A percentile compares a stretch with the other conserved stretches of the same genome.
These are phyloP conservation scores for Origma solitaria DNA, from an alignment of 2,113 vertebrate species.

Conservation along the genomic window DNA sequence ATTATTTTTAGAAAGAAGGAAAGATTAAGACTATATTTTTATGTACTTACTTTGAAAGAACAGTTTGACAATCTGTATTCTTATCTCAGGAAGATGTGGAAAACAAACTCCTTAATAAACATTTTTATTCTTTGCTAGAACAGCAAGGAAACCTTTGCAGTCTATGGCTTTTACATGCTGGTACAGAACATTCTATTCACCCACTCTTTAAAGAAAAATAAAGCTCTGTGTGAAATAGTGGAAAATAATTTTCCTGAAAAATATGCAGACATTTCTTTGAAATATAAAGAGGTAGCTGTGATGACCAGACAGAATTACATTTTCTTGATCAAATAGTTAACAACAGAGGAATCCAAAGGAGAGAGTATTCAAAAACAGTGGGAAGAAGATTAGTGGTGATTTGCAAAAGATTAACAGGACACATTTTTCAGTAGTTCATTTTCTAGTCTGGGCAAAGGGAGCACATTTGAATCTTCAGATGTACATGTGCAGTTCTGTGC, in stretches of 20 bases:
- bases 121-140: neutral
- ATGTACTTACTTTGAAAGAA: neutral
- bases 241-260: slow-evolving; percentile 10
- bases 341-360: neutral
- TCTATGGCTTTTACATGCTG: neutral
- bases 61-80: neutral
- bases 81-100: neutral
- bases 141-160: neutral
- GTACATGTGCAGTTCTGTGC: neutral
- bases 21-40: neutral
- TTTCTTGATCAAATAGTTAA: neutral
- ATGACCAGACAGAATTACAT: neutral
- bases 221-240: neutral
- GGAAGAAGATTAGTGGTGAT: neutral
- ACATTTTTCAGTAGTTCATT: neutral
- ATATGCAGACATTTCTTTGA: neutral
- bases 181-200: slow-evolving; percentile 8
- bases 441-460: neutral
- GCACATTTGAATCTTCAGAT: neutral
- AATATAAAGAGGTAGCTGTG: neutral
- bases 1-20: neutral
- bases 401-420: neutral
- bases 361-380: neutral
- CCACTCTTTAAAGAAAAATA: slow-evolving; percentile 27
- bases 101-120: neutral